These are phyloP conservation scores for Carassius carassius DNA, from an alignment of 2,113 vertebrate genomes.

Conservation along the genomic window DNA sequence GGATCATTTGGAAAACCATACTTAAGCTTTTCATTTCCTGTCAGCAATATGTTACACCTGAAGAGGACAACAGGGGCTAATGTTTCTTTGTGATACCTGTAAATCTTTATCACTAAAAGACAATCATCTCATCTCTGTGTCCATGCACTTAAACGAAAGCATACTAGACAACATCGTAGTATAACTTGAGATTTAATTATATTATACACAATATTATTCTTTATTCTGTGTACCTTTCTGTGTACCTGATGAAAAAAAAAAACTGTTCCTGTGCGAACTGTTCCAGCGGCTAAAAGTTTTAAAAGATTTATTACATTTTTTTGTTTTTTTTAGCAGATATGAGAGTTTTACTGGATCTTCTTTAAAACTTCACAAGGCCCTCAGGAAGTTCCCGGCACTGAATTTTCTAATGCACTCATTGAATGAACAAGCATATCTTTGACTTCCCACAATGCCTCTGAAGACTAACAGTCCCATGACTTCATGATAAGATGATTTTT, in stretches of 20 bases:
- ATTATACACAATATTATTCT: background rate
- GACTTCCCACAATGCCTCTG: constrained; percentile 19
- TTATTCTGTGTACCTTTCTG: background rate
- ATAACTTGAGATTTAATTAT: background rate
- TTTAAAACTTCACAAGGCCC: constrained; percentile 8
- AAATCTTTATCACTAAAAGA: background rate
- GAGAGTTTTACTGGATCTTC: background rate
- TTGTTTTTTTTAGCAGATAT: background rate
- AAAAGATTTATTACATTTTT: background rate
- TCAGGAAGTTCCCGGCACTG: background rate
- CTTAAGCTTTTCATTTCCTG: background rate
- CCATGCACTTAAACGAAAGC: background rate
- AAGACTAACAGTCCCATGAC: constrained; percentile 1
- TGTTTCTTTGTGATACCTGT: background rate
- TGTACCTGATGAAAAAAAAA: background rate
- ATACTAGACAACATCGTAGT: background rate
- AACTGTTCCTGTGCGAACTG: background rate
- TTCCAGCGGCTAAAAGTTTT: background rate
- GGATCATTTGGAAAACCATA: background rate
- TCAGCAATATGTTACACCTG: background rate
- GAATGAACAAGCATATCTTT: background rate
- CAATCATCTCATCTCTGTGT: background rate
- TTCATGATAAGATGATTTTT: background rate
- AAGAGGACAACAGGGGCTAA: no score
- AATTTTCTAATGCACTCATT: background rate